Evolutionary conservation across 2,888 invertebrate species (phyloP).

Genomic region (Seira musarum): DNA sequence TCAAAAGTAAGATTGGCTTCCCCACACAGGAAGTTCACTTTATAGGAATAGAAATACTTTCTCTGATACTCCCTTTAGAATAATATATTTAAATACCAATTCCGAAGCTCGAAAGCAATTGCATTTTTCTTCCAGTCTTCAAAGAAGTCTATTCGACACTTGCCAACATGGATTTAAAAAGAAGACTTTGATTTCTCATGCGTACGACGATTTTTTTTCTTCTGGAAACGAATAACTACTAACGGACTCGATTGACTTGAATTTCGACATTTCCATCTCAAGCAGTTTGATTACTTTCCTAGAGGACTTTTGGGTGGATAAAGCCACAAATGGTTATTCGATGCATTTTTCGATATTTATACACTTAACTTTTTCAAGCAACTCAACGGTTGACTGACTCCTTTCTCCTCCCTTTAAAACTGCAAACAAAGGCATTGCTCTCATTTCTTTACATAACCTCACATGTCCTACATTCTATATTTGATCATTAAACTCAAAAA

Average conservation of each 20-base stretch:
- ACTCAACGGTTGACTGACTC: conserved; percentile 23
- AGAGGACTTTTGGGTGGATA: background rate
- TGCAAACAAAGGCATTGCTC: background rate
- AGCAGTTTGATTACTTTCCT: background rate
- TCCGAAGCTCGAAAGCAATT: background rate
- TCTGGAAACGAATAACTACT: too few species aligned
- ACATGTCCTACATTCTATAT: conserved; percentile 8
- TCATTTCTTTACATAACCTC: background rate
- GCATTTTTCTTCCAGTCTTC: background rate
- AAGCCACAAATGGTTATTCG: background rate
- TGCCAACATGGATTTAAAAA: background rate
- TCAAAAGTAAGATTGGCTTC: background rate
- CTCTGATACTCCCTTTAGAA: background rate
- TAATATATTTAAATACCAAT: background rate
- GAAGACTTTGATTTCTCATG: background rate
- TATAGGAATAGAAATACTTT: background rate
- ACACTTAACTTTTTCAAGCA: background rate
- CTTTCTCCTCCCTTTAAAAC: background rate
- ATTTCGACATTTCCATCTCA: background rate
- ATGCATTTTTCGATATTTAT: background rate
- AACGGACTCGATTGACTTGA: too few species aligned
- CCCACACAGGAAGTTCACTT: background rate
- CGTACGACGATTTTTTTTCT: background rate
- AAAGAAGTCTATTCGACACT: background rate
- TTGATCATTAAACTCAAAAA: conserved; percentile 28